phyloP scores from a whole-genome alignment of 2,888 invertebrate genomes.

The Tachina grossa region DNA sequence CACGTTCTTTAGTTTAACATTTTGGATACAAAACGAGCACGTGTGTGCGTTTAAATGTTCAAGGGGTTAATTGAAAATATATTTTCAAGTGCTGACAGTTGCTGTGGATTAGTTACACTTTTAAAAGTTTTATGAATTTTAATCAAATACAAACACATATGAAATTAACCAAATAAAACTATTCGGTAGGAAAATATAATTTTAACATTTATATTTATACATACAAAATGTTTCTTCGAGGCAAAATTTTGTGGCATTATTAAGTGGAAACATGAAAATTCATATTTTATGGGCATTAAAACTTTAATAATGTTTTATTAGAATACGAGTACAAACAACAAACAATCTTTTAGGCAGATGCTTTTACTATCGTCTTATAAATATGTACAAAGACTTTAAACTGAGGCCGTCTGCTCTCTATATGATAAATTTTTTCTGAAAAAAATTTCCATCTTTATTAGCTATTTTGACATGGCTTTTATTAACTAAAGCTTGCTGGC shows the following conservation, averaged over 20 bases:
- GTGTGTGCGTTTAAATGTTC: conserved; percentile 7
- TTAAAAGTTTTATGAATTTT: conserved; percentile 77
- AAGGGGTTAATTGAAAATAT: conserved; percentile 79
- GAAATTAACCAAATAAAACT: conserved; percentile 39
- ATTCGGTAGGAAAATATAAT: conserved; percentile 35
- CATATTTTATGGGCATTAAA: conserved; percentile 70
- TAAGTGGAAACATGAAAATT: conserved; percentile 71
- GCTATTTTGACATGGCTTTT: too few relatives aligned
- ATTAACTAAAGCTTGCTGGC: too few relatives aligned
- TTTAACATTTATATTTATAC: conserved; percentile 33
- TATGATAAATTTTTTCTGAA: too few relatives aligned
- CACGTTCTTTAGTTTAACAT: conserved; percentile 41
- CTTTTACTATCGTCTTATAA: too few relatives aligned
- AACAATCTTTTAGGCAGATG: background rate
- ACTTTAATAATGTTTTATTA: background rate
- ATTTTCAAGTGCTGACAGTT: conserved; percentile 79
- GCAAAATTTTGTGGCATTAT: conserved; percentile 64
- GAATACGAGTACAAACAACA: background rate
- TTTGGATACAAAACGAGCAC: conserved; percentile 29
- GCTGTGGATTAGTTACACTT: conserved; percentile 79
- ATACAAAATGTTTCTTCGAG: conserved; percentile 35
- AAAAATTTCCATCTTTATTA: too few relatives aligned
- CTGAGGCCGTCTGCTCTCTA: too few relatives aligned
- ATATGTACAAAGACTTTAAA: too few relatives aligned
- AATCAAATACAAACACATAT: conserved; percentile 64